Base-by-base conservation (phyloP, 2,113 vertebrate genomes). In the Tupaia tana region DNA sequence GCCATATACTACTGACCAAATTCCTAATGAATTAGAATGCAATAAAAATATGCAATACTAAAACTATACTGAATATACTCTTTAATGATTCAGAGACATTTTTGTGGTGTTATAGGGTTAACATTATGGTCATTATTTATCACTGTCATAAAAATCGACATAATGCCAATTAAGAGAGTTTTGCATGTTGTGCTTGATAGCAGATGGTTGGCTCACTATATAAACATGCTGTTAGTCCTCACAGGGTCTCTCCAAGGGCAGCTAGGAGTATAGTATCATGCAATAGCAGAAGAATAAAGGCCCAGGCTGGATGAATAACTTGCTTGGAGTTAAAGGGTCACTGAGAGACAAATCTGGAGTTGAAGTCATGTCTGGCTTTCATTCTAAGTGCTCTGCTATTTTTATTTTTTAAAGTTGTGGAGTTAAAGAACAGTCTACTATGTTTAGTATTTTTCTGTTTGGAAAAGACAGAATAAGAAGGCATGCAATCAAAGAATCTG, bases 21-120 rank as follows among this genome's bases (percentile, higher is more conserved):
- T 29, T 69, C 84, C n/a, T 6, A 94, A 67, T 80, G 94, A 89
- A 79, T 81, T 90, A 89, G 54, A 94, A 80, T 54, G 20, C 8
- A 75, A 43, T 69, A 81, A 88, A 31, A 89, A 74, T 31, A 90
- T 31, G 78, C 52, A 64, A 13, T 75, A 75, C 27, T 90, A 78
- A 78, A 85, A 90, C 80, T 56, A 78, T 31, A 74, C 12, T 74
- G 69, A 74, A 61, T 92, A 54, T 80, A 92, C 54, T 79, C 15
- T 43, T 77, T 54, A 29, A 95, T 59, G 88, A 81, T 70, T 91
- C 58, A 94, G 82, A 92, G 34, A 71, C 6, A 59, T 63, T 90
- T 93, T 89, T 89, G 19, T 89, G 15, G 14, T 77, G 20, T 29
- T 86, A 15, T 0, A 70, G 27, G n/a, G 3, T 89, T 31, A 73